phyloP scores from a whole-genome alignment of 92 coral and sea anemone species.

The Porites rus region DNA sequence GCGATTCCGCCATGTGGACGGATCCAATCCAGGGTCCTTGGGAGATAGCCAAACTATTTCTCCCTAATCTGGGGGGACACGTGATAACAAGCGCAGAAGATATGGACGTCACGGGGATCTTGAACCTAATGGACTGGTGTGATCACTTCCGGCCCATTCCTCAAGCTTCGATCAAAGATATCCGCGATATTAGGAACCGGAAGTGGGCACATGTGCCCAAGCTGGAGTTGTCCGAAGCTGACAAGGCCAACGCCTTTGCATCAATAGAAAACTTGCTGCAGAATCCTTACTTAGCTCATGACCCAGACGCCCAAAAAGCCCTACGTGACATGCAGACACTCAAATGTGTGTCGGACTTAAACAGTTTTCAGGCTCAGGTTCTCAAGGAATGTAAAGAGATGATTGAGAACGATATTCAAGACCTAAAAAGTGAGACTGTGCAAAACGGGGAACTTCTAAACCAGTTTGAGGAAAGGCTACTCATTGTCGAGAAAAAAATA shows the following conservation, averaged over 20 bases:
- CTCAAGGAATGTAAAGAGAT: neutral
- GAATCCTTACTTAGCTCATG: slow-evolving; percentile 65
- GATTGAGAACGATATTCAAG: no score
- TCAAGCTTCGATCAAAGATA: slow-evolving; percentile 51
- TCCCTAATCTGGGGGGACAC: slow-evolving; percentile 73
- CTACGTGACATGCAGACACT: slow-evolving; percentile 26
- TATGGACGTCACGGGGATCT: slow-evolving; percentile 88
- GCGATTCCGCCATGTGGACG: slow-evolving; percentile 77
- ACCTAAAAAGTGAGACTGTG: no score
- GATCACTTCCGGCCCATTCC: slow-evolving; percentile 42
- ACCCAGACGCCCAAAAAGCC: slow-evolving; percentile 63
- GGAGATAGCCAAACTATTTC: slow-evolving; percentile 90
- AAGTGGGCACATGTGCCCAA: slow-evolving; percentile 84
- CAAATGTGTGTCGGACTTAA: slow-evolving; percentile 9
- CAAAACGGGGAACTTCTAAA: no score
- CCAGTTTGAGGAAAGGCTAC: no score
- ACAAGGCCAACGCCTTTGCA: slow-evolving; percentile 72
- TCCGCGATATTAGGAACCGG: slow-evolving; percentile 67
- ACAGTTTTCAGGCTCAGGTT: slow-evolving; percentile 8
- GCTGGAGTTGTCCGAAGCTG: slow-evolving; percentile 59
- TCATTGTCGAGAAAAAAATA: no score
- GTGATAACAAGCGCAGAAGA: slow-evolving; percentile 51
- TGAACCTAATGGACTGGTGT: slow-evolving; percentile 77
- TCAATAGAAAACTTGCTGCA: slow-evolving; percentile 62
- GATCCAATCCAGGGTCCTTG: slow-evolving; percentile 82